Evolutionary conservation across 2,888 invertebrate genomes (phyloP).

Genomic region (Himalopsyche japonica): DNA sequence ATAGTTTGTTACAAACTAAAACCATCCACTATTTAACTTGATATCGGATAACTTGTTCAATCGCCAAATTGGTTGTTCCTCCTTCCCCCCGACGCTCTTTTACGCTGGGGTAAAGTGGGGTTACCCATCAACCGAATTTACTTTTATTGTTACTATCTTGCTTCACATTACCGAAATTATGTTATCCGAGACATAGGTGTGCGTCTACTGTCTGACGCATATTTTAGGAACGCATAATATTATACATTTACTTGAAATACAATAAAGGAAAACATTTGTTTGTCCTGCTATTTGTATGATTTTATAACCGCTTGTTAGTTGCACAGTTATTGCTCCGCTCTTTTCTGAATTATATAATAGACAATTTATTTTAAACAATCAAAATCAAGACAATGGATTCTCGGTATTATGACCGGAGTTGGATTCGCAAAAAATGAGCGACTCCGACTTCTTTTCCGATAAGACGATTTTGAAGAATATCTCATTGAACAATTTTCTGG

Average conservation of each 20-base stretch:
- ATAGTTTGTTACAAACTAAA: constrained; percentile 23
- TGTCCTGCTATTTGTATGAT: too few relatives aligned
- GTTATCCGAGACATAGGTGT: constrained; percentile 35
- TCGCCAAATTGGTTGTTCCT: constrained; percentile 37
- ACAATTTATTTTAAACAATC: too few relatives aligned
- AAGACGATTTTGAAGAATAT: too few relatives aligned
- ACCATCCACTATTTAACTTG: constrained; percentile 38
- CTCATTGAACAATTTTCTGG: too few relatives aligned
- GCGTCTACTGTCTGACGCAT: constrained; percentile 14
- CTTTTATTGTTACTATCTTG: constrained; percentile 40
- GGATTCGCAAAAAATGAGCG: too few relatives aligned
- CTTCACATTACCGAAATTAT: constrained; percentile 39
- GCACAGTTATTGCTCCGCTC: too few relatives aligned
- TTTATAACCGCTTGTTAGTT: too few relatives aligned
- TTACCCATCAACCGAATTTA: constrained; percentile 38
- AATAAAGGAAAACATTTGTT: too few relatives aligned
- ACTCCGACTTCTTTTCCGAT: too few relatives aligned
- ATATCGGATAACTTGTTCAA: constrained; percentile 40
- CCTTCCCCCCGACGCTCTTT: neutral
- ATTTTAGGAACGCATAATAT: neutral
- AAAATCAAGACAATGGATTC: too few relatives aligned
- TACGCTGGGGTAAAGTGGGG: constrained; percentile 2
- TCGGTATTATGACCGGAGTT: too few relatives aligned
- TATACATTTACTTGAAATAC: neutral
- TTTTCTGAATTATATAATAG: too few relatives aligned